These are phyloP conservation scores for Dorcus hopei DNA, from an alignment of 2,888 invertebrate genomes.

Conservation along the genomic window DNA sequence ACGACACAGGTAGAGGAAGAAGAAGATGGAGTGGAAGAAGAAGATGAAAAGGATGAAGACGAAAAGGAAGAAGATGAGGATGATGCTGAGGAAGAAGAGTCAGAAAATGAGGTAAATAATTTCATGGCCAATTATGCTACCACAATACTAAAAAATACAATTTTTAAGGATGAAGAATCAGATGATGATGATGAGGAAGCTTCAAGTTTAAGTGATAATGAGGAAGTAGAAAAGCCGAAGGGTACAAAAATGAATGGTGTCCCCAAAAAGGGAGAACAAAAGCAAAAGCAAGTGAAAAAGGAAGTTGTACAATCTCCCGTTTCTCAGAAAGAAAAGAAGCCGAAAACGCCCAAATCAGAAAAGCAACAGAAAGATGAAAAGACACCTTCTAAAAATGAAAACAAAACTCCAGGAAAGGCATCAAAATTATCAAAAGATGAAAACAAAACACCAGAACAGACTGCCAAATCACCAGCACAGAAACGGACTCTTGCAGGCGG, in stretches of 20 bases:
- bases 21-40: slow-evolving; percentile 42
- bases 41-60: slow-evolving; percentile 41
- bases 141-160: not conserved
- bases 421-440: slow-evolving; percentile 22
- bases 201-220: slow-evolving; percentile 26
- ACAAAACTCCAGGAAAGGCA: slow-evolving; percentile 20
- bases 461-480: slow-evolving; percentile 31
- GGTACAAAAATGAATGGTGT: slow-evolving; percentile 33
- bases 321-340: not conserved
- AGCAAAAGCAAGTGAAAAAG: slow-evolving; percentile 35
- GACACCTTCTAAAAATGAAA: slow-evolving; percentile 16
- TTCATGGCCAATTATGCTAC: not conserved
- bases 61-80: slow-evolving; percentile 48
- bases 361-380: slow-evolving; percentile 35
- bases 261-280: slow-evolving; percentile 34
- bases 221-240: slow-evolving; percentile 35
- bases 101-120: slow-evolving; percentile 2
- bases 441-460: slow-evolving; percentile 15
- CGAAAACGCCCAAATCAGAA: slow-evolving; percentile 13
- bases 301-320: not conserved
- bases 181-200: slow-evolving; percentile 23
- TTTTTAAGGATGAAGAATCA: slow-evolving; percentile 22
- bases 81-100: slow-evolving; percentile 28
- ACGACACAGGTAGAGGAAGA: slow-evolving; percentile 37
- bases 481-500: slow-evolving; percentile 70